A percentile compares a stretch with the other conserved stretches of the same genome.
phyloP scores from a whole-genome alignment of 2,888 invertebrate genomes.

The Cyaniris semiargus region DNA sequence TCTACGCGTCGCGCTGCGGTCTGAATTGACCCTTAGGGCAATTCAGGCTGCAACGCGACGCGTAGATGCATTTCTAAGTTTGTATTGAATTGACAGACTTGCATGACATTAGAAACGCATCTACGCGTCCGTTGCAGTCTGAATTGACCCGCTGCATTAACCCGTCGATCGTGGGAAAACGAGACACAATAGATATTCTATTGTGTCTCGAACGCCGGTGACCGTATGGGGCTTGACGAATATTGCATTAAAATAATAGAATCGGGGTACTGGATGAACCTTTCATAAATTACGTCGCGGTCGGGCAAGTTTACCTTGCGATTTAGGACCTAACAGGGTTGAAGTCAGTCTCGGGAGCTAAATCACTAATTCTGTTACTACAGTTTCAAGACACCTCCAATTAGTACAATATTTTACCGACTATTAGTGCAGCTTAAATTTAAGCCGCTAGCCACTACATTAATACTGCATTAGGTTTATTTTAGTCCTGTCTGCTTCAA shows the following conservation, averaged over 20 bases:
- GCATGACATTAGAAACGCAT: too few relatives aligned
- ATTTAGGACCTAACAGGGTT: conserved; percentile 16
- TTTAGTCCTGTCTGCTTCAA: not conserved
- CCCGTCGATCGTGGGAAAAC: too few relatives aligned
- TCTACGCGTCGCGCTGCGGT: too few relatives aligned
- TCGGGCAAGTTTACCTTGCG: conserved; percentile 16
- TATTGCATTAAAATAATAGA: not conserved
- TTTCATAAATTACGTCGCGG: not conserved
- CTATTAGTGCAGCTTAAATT: conserved; percentile 3
- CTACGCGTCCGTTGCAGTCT: too few relatives aligned
- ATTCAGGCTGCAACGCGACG: too few relatives aligned
- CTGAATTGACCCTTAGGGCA: too few relatives aligned
- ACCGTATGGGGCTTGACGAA: too few relatives aligned
- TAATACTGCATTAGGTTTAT: not conserved
- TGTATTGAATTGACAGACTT: too few relatives aligned
- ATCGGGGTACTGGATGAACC: not conserved
- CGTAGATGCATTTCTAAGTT: too few relatives aligned
- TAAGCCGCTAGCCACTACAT: not conserved
- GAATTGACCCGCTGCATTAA: too few relatives aligned
- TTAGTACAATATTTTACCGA: conserved; percentile 1
- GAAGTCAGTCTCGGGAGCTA: conserved; percentile 4
- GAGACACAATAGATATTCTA: too few relatives aligned
- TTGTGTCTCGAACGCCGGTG: too few relatives aligned
- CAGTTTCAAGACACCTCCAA: conserved; percentile 14
- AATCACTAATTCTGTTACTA: conserved; percentile 14